A percentile compares a stretch with the other conserved stretches of the same genome.
Evolutionary conservation across 2,113 vertebrate species (phyloP).

Genomic region (Epinephelus lanceolatus): DNA sequence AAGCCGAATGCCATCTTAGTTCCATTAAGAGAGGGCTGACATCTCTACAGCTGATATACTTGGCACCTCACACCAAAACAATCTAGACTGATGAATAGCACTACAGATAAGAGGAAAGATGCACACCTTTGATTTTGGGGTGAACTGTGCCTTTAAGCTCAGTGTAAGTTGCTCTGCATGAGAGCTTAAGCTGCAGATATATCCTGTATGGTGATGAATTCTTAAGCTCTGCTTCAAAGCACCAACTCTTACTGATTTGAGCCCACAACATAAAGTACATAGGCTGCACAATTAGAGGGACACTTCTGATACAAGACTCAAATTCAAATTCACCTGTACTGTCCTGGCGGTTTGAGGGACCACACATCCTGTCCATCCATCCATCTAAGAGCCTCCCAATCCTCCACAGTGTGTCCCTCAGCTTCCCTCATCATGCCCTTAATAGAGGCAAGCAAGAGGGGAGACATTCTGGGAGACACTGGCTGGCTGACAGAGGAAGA

Average conservation of each 20-base stretch:
- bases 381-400: slow-evolving; percentile 26
- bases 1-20: too few species aligned
- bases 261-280: background rate
- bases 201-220: slow-evolving; percentile 2
- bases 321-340: background rate
- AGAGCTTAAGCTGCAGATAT: background rate
- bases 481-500: slow-evolving; percentile 73
- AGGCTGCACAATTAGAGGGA: background rate
- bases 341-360: slow-evolving; percentile 5
- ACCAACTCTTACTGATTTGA: slow-evolving; percentile 11
- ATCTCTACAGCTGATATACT: too few species aligned
- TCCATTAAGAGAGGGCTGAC: too few species aligned
- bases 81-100: too few species aligned
- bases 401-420: slow-evolving; percentile 30
- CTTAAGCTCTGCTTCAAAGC: slow-evolving; percentile 41
- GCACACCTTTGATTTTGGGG: too few species aligned
- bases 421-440: slow-evolving; percentile 62
- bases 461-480: slow-evolving; percentile 62
- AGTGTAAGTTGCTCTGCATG: background rate
- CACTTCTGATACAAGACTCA: background rate
- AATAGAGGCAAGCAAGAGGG: slow-evolving; percentile 65
- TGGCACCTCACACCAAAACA: too few species aligned
- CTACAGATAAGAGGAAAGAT: too few species aligned
- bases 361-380: background rate
- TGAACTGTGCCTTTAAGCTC: background rate